These are phyloP conservation scores for Phortica okadai DNA, from an alignment of 2,888 invertebrate species.

Conservation along the genomic window DNA sequence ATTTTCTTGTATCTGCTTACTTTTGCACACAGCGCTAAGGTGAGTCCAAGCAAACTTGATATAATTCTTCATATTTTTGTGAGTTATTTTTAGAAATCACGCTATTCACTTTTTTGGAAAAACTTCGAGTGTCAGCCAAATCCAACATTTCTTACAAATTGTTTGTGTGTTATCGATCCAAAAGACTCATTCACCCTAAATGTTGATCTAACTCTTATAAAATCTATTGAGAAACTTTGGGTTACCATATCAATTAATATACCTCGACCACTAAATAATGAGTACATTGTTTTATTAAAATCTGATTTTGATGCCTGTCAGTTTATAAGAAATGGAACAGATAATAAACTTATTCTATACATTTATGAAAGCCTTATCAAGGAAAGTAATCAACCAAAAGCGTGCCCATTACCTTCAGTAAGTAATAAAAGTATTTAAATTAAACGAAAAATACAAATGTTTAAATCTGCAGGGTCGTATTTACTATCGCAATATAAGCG, in stretches of 20 bases:
- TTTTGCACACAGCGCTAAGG: not conserved
- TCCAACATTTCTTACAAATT: slow-evolving; percentile 7
- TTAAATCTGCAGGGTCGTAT: slow-evolving; percentile 44
- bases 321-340: slow-evolving; percentile 37
- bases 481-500: slow-evolving; percentile 44
- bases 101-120: slow-evolving; percentile 29
- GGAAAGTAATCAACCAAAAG: slow-evolving; percentile 33
- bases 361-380: slow-evolving; percentile 38
- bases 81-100: not conserved
- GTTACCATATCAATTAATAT: not conserved
- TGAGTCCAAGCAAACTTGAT: not conserved
- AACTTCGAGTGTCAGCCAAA: slow-evolving; percentile 38
- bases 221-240: not conserved
- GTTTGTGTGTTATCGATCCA: slow-evolving; percentile 36
- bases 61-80: not conserved
- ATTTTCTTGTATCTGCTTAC: not conserved
- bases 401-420: slow-evolving; percentile 45
- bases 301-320: slow-evolving; percentile 45
- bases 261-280: slow-evolving; percentile 34
- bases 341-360: slow-evolving; percentile 41
- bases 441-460: not conserved
- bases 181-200: slow-evolving; percentile 19
- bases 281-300: slow-evolving; percentile 32
- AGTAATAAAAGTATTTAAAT: slow-evolving; percentile 31
- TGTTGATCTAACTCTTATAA: slow-evolving; percentile 37